Conservation (phyloP, 2,113 vertebrate genomes). For the Myotis brandtii region DNA sequence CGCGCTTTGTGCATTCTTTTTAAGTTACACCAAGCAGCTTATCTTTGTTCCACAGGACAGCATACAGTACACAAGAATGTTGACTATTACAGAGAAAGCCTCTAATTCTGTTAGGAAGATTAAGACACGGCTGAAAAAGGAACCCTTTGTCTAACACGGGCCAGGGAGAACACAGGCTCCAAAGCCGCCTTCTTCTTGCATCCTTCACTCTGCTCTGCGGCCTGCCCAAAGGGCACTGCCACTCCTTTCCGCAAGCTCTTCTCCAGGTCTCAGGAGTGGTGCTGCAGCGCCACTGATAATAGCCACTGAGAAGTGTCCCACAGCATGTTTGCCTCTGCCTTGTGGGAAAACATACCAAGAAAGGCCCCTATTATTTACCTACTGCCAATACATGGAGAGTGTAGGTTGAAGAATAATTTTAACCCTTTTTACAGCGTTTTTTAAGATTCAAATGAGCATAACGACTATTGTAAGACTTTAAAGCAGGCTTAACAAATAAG, state of each 20-base stretch:
- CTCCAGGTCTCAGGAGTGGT: background rate
- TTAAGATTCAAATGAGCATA: background rate
- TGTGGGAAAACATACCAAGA: constrained; percentile 56
- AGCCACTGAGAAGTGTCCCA: constrained; percentile 40
- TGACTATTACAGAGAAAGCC: constrained; percentile 77
- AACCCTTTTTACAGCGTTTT: background rate
- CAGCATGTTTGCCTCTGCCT: background rate
- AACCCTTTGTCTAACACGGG: constrained; percentile 71
- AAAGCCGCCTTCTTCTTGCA: background rate
- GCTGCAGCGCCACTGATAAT: constrained; percentile 73
- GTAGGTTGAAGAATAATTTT: background rate
- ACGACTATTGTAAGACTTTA: background rate
- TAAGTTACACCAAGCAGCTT: constrained; percentile 80
- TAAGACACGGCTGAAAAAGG: constrained; percentile 83
- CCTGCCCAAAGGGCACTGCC: constrained; percentile 48
- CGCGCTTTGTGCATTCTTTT: constrained; percentile 70
- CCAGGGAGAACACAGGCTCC: constrained; percentile 55
- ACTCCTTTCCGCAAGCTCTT: background rate
- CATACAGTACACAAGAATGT: constrained; percentile 71
- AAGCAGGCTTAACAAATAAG: background rate
- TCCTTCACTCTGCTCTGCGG: constrained; percentile 29
- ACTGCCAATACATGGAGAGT: background rate
- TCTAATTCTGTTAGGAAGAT: constrained; percentile 82
- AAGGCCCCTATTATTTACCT: constrained; percentile 66
- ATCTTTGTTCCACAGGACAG: constrained; percentile 84